Conservation (phyloP, 2,113 vertebrate genomes). For the Ivindomyrus marchei region DNA sequence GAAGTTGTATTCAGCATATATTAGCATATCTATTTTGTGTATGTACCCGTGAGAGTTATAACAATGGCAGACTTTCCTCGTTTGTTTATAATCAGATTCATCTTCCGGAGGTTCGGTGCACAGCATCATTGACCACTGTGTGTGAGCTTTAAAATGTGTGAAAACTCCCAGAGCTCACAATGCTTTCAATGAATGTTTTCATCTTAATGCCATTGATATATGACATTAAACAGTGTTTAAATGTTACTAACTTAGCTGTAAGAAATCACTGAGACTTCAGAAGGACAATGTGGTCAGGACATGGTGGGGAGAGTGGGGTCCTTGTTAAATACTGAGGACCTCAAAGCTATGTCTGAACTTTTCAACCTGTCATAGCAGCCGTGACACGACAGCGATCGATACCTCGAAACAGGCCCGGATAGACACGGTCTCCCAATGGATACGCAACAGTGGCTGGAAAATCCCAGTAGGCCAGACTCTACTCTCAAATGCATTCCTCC, state of each 20-base stretch:
- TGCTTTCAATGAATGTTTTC: background rate
- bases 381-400: background rate
- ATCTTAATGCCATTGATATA: background rate
- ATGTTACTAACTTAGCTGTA: background rate
- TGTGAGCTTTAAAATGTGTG: background rate
- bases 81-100: background rate
- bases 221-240: background rate
- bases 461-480: background rate
- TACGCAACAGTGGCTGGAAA: background rate
- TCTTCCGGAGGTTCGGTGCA: background rate
- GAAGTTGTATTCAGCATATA: background rate
- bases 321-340: background rate
- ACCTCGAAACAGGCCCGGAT: background rate
- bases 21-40: background rate
- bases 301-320: background rate
- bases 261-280: background rate
- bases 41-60: background rate
- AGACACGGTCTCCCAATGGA: background rate
- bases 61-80: background rate
- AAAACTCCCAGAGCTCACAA: background rate
- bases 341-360: constrained; percentile 3
- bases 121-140: background rate
- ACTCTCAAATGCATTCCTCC: background rate
- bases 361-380: background rate
- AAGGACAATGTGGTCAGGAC: background rate